Evolutionary conservation across 2,888 invertebrate genomes (phyloP).

Genomic region (Physocephala rufipes): DNA sequence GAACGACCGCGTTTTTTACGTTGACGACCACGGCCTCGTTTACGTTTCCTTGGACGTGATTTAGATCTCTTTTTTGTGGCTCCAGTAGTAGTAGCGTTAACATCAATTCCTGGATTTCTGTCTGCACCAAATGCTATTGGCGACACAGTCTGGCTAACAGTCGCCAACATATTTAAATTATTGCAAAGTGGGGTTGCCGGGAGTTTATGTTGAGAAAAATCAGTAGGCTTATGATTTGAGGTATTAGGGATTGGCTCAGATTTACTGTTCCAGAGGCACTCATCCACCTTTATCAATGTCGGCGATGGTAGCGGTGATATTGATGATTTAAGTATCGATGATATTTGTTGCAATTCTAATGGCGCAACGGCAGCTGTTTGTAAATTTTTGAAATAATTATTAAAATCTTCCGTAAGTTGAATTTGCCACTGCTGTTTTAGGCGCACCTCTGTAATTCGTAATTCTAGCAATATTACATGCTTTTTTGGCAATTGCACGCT

Average conservation of each 20-base stretch:
- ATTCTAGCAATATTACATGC: constrained; percentile 16
- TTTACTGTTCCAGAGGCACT: background rate
- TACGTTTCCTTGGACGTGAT: background rate
- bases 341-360: constrained; percentile 1
- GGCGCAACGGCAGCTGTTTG: constrained; percentile 24
- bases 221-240: background rate
- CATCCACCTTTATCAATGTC: constrained; percentile 12
- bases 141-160: background rate
- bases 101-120: background rate
- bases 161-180: background rate
- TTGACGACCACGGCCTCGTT: constrained; percentile 22
- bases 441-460: constrained; percentile 21
- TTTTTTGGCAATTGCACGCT: constrained; percentile 26
- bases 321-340: background rate
- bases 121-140: background rate
- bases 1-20: background rate
- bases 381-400: constrained; percentile 1
- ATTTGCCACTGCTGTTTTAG: constrained; percentile 8
- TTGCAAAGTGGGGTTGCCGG: background rate
- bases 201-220: no score
- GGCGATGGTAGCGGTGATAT: background rate
- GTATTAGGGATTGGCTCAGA: no score
- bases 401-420: background rate
- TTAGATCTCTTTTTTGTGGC: background rate
- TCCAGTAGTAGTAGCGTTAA: background rate